Evolutionary conservation across 2,888 invertebrate species (phyloP), one percentile per base, ranked within the genome.

Genomic region (Lasioglossum villosulum): DNA sequence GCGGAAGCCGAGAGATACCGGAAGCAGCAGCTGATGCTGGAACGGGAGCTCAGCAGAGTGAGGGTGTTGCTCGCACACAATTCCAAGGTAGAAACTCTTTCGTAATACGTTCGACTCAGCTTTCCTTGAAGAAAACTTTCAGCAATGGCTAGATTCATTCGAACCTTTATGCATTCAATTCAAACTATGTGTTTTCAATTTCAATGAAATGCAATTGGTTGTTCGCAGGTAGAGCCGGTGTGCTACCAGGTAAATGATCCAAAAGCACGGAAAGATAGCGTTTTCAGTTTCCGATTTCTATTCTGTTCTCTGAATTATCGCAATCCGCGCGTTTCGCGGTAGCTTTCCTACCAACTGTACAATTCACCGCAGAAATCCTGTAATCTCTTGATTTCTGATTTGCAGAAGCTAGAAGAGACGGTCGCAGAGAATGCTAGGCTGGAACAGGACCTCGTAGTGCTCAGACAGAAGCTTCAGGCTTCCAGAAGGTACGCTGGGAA

Each of bases 341-440:
- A 63, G 63, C 30, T 63, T 63, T 63, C 16, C 12, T 56, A 56
- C n/a, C n/a, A 56, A 3, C n/a, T n/a, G 56, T 12, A 23, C 37
- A 0, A 4, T 12, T 23, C 4, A 0, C 4, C 23, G 68, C 12
- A 37, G 23, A 23, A 10, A 23, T 68, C n/a, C 39, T 23, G 5
- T n/a, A 37, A n/a, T n/a, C 39, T 14, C 5, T 14, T 12, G 16
- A 10, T 27, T 16, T 75, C 81, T 34, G 75, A 27, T 27, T 90
- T 87, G 19, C 94, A 98, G 97, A 98, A 98, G 97, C 95, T 99
- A 90, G 98, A 99, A 95, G 98, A 98, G 95, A 98, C 98, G 0
- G 98, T 98, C 30, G 98, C 98, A 2, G 98, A 98, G 91, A 98
- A 98, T 94, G 98, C 98, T 12, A 97, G 98, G 2, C 95, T 99